These are phyloP conservation scores for Andrena cerasifolii DNA, from an alignment of 1,140 invertebrate species.

Conservation along the genomic window DNA sequence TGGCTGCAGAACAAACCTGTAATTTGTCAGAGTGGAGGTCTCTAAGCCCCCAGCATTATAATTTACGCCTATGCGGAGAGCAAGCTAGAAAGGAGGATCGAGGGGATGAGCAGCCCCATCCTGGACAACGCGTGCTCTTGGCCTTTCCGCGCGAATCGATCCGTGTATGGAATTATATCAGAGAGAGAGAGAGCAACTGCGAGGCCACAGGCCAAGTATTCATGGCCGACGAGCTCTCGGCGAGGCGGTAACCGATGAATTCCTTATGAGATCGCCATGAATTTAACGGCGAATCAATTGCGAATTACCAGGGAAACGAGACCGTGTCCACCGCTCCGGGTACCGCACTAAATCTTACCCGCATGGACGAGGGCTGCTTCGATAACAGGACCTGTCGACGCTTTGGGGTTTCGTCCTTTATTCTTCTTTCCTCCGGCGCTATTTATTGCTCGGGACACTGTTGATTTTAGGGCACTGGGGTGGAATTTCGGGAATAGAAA, in stretches of 20 bases:
- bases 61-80: constrained; percentile 67
- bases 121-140: constrained; percentile 42
- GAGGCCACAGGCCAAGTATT: constrained; percentile 48
- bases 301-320: constrained; percentile 32
- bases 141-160: constrained; percentile 56
- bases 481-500: no score
- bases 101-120: constrained; percentile 45
- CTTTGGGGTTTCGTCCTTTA: no score
- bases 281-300: constrained; percentile 59
- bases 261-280: constrained; percentile 53
- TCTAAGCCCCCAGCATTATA: constrained; percentile 66
- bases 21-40: constrained; percentile 66
- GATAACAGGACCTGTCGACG: no score
- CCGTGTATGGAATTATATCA: constrained; percentile 37
- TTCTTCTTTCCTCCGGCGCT: no score
- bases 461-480: no score
- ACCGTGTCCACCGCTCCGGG: not conserved
- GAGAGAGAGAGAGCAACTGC: no score
- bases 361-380: no score
- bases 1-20: constrained; percentile 66
- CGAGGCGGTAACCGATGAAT: constrained; percentile 48
- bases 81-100: constrained; percentile 55
- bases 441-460: no score
- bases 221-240: constrained; percentile 49
- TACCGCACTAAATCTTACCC: not conserved